Conservation (phyloP, 2,888 invertebrate genomes). For the Drosophila eohydei region DNA sequence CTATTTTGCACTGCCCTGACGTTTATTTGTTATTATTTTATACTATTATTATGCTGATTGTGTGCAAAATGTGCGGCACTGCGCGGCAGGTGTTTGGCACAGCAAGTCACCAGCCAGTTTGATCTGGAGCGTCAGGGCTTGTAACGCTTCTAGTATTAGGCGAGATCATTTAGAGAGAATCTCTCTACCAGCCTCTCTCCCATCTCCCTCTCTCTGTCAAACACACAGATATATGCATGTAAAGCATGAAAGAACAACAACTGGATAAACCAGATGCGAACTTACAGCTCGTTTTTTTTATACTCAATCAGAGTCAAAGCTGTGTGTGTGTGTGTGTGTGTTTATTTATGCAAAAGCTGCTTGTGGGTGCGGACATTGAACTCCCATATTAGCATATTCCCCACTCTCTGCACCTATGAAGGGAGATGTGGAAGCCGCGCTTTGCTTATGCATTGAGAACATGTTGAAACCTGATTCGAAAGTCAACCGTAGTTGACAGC, state of each 20-base stretch:
- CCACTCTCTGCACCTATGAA: neutral
- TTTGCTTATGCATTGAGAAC: slow-evolving; percentile 34
- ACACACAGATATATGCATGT: neutral
- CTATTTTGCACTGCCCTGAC: slow-evolving; percentile 19
- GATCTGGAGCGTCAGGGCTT: slow-evolving; percentile 7
- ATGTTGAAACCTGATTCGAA: slow-evolving; percentile 25
- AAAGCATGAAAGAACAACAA: slow-evolving; percentile 29
- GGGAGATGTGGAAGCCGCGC: neutral
- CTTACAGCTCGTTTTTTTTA: slow-evolving; percentile 52
- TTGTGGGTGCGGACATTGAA: slow-evolving; percentile 64
- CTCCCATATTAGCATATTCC: slow-evolving; percentile 32
- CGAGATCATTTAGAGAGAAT: neutral
- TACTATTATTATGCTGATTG: slow-evolving; percentile 14
- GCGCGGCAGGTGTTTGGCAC: slow-evolving; percentile 30
- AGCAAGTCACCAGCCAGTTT: slow-evolving; percentile 3
- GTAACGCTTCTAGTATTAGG: neutral
- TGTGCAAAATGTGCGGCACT: slow-evolving; percentile 6
- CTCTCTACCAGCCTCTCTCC: neutral
- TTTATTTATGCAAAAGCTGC: slow-evolving; percentile 60
- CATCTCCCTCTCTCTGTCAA: neutral
- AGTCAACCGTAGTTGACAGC: slow-evolving; percentile 16
- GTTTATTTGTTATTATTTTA: slow-evolving; percentile 22
- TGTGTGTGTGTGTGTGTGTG: too few species aligned
- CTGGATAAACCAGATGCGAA: slow-evolving; percentile 67
- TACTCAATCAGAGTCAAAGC: neutral